Evolutionary conservation across 2,797 vertebrate species (phyloP), one percentile per base, ranked within the genome.

Genomic region (Craterocephalus amniculus): DNA sequence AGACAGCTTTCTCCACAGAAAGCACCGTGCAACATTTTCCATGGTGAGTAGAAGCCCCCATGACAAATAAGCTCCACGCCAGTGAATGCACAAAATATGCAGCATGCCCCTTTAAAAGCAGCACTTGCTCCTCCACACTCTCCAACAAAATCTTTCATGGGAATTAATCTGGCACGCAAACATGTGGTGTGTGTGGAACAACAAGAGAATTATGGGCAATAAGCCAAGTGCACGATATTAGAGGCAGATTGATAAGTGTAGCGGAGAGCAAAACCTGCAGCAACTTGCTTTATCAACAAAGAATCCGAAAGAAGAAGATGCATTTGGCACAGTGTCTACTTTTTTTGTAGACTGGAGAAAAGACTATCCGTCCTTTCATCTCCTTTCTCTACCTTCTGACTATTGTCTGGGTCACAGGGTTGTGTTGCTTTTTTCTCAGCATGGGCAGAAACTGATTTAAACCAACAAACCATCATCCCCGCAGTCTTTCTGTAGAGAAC

Each of bases 401-500:
- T 67, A n/a, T 11, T 29, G 32, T 59, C 52, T 60, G n/a, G 56
- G 55, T 72, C 72, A 54, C 31, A 32, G 13, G 11, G 9, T 62
- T 72, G 52, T 58, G 38, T 38, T 72, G 38, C 35, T n/a, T 45
- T 66, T 56, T 60, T 72, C 69, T 65, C 24, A 61, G 60, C 51
- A n/a, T 65, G 45, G 49, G 51, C 22, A 16, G 38, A 54, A n/a
- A 3, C 55, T 63, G 36, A 22, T 12, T 59, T 54, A 35, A 9
- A 7, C 52, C 34, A 67, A 61, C 31, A 61, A 58, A 40, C 58
- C 66, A 49, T n/a, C 40, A 55, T 27, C 58, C 60, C 32, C 22
- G 52, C 8, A 45, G 40, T 45, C n/a, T 45, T 20, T 6, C 56
- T 58, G 72, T 48, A 45, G 49, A 51, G n/a, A 58, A 45, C 38